Base-by-base conservation (phyloP, 2,888 invertebrate species). In the Brachyptera putata region DNA sequence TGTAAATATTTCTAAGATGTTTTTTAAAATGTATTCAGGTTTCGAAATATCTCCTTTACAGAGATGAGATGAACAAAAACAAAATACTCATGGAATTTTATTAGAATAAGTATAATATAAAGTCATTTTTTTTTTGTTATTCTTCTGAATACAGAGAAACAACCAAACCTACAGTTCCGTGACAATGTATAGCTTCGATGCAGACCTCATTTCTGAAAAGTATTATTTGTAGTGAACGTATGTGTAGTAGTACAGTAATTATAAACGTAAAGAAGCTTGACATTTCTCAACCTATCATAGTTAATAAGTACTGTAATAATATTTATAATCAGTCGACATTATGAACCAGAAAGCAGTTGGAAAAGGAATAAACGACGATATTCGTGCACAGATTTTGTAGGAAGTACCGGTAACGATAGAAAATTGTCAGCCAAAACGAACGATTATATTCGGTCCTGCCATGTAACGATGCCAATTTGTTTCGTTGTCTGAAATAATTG, bases 391-490 rank as follows among this genome's bases (percentile, higher is more conserved):
- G 18, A 21, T 56, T 56, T 37, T 37, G 37, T 56, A 16, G 37
- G 16, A 36, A 30, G n/a, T 7, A 36, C 30, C 36, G 18, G n/a
- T 7, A 36, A 30, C 36, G 18, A 30, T 56, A 56, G 37, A 21
- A 21, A 34, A 55, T 43, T 56, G 60, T 60, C 56, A 60, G 56
- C 46, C 41, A 60, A 60, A 60, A 49, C 26, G 18, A 39, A n/a
- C n/a, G 43, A 41, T 37, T 37, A 46, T 57, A 57, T 60, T 60
- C 60, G 56, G 58, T 63, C 63, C 63, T 63, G 63, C 63, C 63
- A 63, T 61, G 24, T 46, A n/a, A n/a, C 41, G 56, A 61, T 63
- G 63, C 63, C 63, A 64, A 63, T 63, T 61, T 50, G 60, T n/a
- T n/a, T n/a, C n/a, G 43, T 56, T 57, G 50, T 60, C 58, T 50